phyloP scores from a whole-genome alignment of 53 echinoderm and acorn worm species.

The Zoroaster sp. region DNA sequence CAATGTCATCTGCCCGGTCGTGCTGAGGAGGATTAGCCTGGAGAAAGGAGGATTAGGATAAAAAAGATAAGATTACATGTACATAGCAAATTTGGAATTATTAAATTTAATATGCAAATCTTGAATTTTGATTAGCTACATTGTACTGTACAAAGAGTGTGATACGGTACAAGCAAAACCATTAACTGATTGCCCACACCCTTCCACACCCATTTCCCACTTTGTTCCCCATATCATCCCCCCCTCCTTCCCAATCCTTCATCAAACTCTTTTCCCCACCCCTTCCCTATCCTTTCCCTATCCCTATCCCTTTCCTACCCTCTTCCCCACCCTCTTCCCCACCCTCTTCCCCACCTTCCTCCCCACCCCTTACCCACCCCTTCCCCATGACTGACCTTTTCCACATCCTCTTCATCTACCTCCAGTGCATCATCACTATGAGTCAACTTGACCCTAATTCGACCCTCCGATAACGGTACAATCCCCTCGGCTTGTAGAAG shows the following conservation, averaged over 20 bases:
- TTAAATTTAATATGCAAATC: too few relatives aligned
- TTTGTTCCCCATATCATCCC: too few relatives aligned
- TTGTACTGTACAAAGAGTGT: too few relatives aligned
- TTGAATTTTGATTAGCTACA: too few relatives aligned
- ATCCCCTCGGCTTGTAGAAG: conserved; percentile 45
- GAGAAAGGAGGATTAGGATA: not conserved
- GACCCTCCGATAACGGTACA: conserved; percentile 64
- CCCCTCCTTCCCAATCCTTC: too few relatives aligned
- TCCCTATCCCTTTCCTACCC: too few relatives aligned
- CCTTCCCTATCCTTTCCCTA: too few relatives aligned
- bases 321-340: not conserved
- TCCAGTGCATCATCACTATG: conserved; percentile 85
- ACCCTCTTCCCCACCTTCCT: not conserved
- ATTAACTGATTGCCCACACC: too few relatives aligned
- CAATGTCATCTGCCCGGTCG: conserved; percentile 90
- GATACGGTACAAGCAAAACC: too few relatives aligned
- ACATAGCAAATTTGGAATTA: not conserved
- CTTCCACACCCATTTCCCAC: too few relatives aligned
- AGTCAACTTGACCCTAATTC: conserved; percentile 82
- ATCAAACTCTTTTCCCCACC: not conserved
- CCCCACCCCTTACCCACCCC: not conserved
- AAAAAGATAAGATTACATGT: not conserved
- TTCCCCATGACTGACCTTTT: conserved; percentile 69
- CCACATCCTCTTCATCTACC: conserved; percentile 93
- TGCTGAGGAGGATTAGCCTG: conserved; percentile 97